phyloP scores from a whole-genome alignment of 2,888 invertebrate species.

The Carpatolechia fugitivella region DNA sequence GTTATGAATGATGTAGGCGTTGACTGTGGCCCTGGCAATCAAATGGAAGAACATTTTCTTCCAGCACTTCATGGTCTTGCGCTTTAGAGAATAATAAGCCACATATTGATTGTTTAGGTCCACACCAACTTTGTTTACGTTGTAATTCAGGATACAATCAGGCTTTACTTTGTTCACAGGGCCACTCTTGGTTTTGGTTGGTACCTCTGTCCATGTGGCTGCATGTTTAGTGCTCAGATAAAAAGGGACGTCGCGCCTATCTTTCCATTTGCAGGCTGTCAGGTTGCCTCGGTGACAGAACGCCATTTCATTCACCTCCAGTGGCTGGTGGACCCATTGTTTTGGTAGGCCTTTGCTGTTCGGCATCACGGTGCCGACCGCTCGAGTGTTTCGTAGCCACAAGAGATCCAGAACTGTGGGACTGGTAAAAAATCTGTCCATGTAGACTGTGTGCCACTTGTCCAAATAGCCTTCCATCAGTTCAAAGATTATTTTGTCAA shows the following conservation, averaged over 20 bases:
- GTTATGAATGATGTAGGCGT: slow-evolving; percentile 14
- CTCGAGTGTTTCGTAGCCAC: slow-evolving; percentile 15
- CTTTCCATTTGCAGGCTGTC: slow-evolving; percentile 17
- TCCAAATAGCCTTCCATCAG: neutral
- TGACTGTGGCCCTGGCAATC: slow-evolving; percentile 13
- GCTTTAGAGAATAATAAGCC: slow-evolving; percentile 7
- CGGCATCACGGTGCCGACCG: slow-evolving; percentile 24
- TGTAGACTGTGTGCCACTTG: slow-evolving; percentile 15
- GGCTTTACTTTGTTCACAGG: slow-evolving; percentile 8
- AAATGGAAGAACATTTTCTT: slow-evolving; percentile 24
- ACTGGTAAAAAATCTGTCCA: slow-evolving; percentile 11
- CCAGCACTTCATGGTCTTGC: slow-evolving; percentile 24
- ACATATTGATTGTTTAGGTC: slow-evolving; percentile 18
- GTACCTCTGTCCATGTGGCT: slow-evolving; percentile 20
- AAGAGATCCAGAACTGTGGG: slow-evolving; percentile 4
- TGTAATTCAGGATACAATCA: slow-evolving; percentile 17
- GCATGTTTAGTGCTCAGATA: slow-evolving; percentile 20
- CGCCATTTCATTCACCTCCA: slow-evolving; percentile 14
- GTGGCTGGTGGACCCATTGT: slow-evolving; percentile 13
- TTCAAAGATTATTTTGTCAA: neutral
- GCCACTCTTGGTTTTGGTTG: slow-evolving; percentile 9
- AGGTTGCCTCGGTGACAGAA: slow-evolving; percentile 13
- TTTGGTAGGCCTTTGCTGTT: slow-evolving; percentile 22
- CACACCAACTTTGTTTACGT: slow-evolving; percentile 11
- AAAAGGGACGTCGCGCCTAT: slow-evolving; percentile 19